A percentile compares a stretch with the other conserved stretches of the same genome.
These are phyloP conservation scores for Nephrotoma flavescens DNA, from an alignment of 2,888 invertebrate genomes.

Conservation along the genomic window DNA sequence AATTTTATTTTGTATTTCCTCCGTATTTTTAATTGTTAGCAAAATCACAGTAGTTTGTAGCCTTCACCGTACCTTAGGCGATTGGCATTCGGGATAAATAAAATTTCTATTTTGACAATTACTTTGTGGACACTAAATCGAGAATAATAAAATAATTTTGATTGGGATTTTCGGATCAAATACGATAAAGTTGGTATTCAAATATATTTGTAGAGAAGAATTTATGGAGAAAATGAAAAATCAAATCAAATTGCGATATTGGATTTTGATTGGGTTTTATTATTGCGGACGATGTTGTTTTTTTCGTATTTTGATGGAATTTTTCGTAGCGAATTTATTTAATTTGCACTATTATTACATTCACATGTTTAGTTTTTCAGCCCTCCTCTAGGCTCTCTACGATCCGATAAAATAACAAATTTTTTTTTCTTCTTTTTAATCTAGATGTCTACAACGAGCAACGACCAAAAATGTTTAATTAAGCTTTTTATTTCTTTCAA, in stretches of 20 bases:
- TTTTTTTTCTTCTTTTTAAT: not conserved
- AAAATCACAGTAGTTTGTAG: too few species aligned
- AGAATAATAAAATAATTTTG: not conserved
- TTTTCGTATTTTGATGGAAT: too few species aligned
- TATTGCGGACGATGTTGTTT: not conserved
- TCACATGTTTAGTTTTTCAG: too few species aligned
- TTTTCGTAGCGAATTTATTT: too few species aligned
- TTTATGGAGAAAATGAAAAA: not conserved
- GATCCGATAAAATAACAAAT: too few species aligned
- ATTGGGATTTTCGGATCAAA: not conserved
- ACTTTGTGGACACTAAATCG: not conserved
- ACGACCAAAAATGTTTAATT: not conserved
- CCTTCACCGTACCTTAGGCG: not conserved
- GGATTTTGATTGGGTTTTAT: not conserved
- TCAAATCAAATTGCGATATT: not conserved
- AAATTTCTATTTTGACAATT: not conserved
- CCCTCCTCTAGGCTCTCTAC: too few species aligned
- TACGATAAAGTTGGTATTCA: not conserved
- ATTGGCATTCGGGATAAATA: not conserved
- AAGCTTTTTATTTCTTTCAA: not conserved
- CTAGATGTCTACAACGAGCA: not conserved
- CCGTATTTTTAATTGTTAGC: not conserved
- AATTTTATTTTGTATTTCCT: not conserved
- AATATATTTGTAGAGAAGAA: not conserved
- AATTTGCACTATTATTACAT: too few species aligned